These are phyloP conservation scores for Zaprionus taronus DNA, from an alignment of 1,140 invertebrate genomes.

Conservation along the genomic window DNA sequence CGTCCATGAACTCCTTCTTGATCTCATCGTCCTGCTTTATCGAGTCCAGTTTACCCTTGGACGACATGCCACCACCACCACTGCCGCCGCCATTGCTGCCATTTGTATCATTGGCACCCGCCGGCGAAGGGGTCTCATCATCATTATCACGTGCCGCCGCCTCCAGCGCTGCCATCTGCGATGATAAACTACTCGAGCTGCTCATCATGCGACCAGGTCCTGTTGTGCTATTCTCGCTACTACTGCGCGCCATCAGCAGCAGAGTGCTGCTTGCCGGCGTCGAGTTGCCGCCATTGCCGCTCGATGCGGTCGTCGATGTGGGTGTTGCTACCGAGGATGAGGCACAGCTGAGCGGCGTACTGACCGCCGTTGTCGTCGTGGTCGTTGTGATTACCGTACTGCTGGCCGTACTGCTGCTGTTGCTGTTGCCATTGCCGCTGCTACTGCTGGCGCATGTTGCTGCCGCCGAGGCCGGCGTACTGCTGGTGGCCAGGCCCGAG, in stretches of 20 bases:
- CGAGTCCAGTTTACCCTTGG: constrained; percentile 88
- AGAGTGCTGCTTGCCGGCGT: constrained; percentile 54
- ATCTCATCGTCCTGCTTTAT: constrained; percentile 89
- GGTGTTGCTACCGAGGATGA: constrained; percentile 64
- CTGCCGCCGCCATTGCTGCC: constrained; percentile 60
- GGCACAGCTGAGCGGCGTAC: constrained; percentile 62
- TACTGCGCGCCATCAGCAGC: constrained; percentile 46
- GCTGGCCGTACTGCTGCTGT: constrained; percentile 33
- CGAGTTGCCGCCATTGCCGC: constrained; percentile 42
- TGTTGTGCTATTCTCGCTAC: constrained; percentile 33
- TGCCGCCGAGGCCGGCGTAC: constrained; percentile 59
- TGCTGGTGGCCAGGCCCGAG: constrained; percentile 54
- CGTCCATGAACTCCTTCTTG: constrained; percentile 88
- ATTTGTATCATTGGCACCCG: constrained; percentile 84
- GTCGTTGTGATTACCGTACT: constrained; percentile 52
- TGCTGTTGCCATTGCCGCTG: constrained; percentile 38
- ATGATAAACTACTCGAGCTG: constrained; percentile 86
- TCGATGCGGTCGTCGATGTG: constrained; percentile 65
- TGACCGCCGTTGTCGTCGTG: constrained; percentile 41
- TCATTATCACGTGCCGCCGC: constrained; percentile 87
- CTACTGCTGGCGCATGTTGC: constrained; percentile 43
- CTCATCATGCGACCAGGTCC: constrained; percentile 62
- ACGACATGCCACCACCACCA: constrained; percentile 70
- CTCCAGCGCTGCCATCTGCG: constrained; percentile 89
- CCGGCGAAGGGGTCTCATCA: constrained; percentile 88